Base-by-base conservation (phyloP, 2,888 invertebrate species). In the Escarpia spicata region DNA sequence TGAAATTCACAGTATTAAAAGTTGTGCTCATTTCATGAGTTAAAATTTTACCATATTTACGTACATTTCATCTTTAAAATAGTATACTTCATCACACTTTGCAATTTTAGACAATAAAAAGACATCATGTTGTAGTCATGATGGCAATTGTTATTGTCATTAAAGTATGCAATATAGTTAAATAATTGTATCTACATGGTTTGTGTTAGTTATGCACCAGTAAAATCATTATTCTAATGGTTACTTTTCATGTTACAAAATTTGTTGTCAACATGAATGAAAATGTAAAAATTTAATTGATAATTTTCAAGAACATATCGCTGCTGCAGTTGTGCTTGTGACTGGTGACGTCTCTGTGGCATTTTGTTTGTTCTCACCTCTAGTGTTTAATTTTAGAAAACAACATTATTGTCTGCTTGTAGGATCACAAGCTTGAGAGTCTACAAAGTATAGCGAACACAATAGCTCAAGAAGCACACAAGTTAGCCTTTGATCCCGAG, bases 391-490 rank as follows among this genome's bases (percentile, higher is more conserved):
- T 44, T 91, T 91, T 91, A 44, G 43, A 31, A 44, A 31, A 15
- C 44, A 43, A 91, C 43, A 26, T 91, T 31, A 19, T 91, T 31
- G 3, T 52, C 44, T 93, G 89, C 90, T 93, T 93, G 58, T 93
- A 96, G 96, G 95, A 96, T 93, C 95, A 95, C 91, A 95, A 95
- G 92, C 94, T 95, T 92, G 96, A 96, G 90, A 95, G 94, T 93
- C 95, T 99, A 95, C 99, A 99, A 97, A 98, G 98, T 95, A 98
- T 98, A 93, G 99, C 99, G 94, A 99, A 99, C 97, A 98, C 98
- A 92, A 98, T 99, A 96, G 99, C 99, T 58, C 98, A 98, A 97
- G 98, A 99, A 98, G 99, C 99, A 75, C 97, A 99, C 94, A 98
- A 98, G 95, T 97, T 99, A 92, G 99, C 99, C 91, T 98, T 99